These are phyloP conservation scores for Cataglyphis altisquamis DNA, from an alignment of 2,888 invertebrate genomes.

Conservation along the genomic window DNA sequence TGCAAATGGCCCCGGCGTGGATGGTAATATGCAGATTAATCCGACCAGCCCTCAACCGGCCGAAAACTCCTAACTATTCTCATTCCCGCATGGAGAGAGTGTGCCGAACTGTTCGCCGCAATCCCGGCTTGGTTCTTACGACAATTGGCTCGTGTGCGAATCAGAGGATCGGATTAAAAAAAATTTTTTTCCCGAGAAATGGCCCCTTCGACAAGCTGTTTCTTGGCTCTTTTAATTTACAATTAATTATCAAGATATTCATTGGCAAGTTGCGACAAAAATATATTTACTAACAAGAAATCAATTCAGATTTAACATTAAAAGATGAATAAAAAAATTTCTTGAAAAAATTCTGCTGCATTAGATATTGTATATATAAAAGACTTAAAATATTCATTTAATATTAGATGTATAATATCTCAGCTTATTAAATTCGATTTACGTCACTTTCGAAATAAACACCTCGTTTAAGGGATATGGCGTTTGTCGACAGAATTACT, in stretches of 20 bases:
- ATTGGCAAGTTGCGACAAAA: neutral
- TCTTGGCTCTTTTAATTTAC: neutral
- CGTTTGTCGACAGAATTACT: slow-evolving; percentile 32
- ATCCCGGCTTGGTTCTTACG: slow-evolving; percentile 29
- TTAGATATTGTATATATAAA: neutral
- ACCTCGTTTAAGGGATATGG: slow-evolving; percentile 35
- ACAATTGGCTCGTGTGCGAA: slow-evolving; percentile 33
- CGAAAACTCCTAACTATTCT: slow-evolving; percentile 73
- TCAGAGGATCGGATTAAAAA: slow-evolving; percentile 44
- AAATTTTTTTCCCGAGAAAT: too few relatives aligned
- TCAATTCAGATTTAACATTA: neutral
- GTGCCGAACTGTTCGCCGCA: slow-evolving; percentile 37
- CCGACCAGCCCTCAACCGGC: slow-evolving; percentile 57
- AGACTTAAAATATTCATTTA: neutral
- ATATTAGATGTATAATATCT: neutral
- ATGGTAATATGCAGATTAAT: slow-evolving; percentile 74
- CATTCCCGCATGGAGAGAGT: slow-evolving; percentile 41
- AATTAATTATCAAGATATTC: slow-evolving; percentile 1
- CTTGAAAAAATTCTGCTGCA: neutral
- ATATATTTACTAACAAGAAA: neutral
- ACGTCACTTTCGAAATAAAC: slow-evolving; percentile 34
- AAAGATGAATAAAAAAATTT: neutral
- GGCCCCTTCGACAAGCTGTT: neutral
- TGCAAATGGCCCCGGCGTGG: slow-evolving; percentile 68
- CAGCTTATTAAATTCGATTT: neutral